A percentile compares a stretch with the other conserved stretches of the same genome.
phyloP scores from a whole-genome alignment of 2,888 invertebrate genomes.

The Perithous albicinctus region DNA sequence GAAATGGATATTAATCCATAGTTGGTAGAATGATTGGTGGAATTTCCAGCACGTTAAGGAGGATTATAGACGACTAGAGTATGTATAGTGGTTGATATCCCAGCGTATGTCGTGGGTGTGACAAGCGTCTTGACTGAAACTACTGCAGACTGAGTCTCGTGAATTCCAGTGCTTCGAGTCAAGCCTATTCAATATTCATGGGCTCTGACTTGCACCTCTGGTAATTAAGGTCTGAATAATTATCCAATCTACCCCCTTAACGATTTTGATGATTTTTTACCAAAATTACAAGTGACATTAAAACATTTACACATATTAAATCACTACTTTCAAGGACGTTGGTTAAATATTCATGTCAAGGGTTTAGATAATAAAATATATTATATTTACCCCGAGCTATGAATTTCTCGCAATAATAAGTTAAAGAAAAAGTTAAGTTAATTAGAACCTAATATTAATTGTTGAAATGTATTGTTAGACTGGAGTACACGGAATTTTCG shows the following conservation, averaged over 20 bases:
- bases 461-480: too few relatives aligned
- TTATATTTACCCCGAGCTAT: too few relatives aligned
- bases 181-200: conserved; percentile 30
- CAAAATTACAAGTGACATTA: neutral
- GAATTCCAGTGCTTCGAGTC: conserved; percentile 7
- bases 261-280: neutral
- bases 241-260: neutral
- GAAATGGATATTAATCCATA: neutral
- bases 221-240: conserved; percentile 6
- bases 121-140: conserved; percentile 6
- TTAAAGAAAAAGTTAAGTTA: too few relatives aligned
- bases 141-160: neutral
- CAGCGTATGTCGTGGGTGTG: neutral
- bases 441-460: too few relatives aligned
- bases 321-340: too few relatives aligned
- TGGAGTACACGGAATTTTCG: too few relatives aligned
- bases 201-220: neutral
- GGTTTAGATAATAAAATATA: too few relatives aligned
- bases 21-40: conserved; percentile 6
- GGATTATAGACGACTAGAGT: conserved; percentile 8
- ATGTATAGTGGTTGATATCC: conserved; percentile 3
- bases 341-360: too few relatives aligned
- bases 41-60: neutral
- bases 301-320: too few relatives aligned
- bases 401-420: too few relatives aligned